These are phyloP conservation scores for Lepus oiostolus DNA, from an alignment of 2,797 vertebrate species.

Conservation along the genomic window DNA sequence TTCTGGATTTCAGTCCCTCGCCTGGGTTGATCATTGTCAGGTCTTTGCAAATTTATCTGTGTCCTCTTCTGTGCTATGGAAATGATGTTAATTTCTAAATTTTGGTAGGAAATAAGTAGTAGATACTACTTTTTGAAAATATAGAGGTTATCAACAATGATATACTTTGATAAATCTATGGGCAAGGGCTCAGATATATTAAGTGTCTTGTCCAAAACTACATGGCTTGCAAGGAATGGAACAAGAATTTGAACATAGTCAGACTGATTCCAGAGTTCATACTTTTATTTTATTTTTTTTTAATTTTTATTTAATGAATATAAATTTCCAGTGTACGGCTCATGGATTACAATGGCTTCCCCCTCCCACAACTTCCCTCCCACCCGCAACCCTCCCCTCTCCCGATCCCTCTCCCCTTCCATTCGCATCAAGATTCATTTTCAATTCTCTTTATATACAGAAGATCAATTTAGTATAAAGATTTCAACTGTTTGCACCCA, in stretches of 20 bases:
- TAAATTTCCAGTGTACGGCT: too few species aligned
- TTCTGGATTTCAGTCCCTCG: constrained; percentile 20
- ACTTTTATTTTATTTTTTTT: too few species aligned
- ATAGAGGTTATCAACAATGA: not conserved
- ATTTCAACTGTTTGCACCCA: too few species aligned
- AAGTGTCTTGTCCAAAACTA: not conserved
- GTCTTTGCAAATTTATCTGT: constrained; percentile 49
- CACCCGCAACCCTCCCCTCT: too few species aligned
- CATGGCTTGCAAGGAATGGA: not conserved
- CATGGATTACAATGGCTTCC: too few species aligned
- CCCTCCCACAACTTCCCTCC: too few species aligned
- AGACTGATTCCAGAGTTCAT: not conserved
- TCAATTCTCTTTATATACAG: too few species aligned
- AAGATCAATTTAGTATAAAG: too few species aligned
- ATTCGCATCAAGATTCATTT: too few species aligned
- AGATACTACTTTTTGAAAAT: not conserved
- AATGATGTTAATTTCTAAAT: constrained; percentile 53
- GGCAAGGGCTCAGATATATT: not conserved
- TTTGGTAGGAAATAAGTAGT: not conserved
- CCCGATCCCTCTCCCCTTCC: too few species aligned
- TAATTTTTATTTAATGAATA: too few species aligned
- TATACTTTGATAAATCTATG: constrained; percentile 3
- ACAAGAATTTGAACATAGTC: constrained; percentile 48
- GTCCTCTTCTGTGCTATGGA: not conserved
- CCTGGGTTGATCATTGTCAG: constrained; percentile 42